A percentile compares a stretch with the other conserved stretches of the same genome.
Conservation (phyloP, 2,797 vertebrate genomes). For the Gobio occitaniae region DNA sequence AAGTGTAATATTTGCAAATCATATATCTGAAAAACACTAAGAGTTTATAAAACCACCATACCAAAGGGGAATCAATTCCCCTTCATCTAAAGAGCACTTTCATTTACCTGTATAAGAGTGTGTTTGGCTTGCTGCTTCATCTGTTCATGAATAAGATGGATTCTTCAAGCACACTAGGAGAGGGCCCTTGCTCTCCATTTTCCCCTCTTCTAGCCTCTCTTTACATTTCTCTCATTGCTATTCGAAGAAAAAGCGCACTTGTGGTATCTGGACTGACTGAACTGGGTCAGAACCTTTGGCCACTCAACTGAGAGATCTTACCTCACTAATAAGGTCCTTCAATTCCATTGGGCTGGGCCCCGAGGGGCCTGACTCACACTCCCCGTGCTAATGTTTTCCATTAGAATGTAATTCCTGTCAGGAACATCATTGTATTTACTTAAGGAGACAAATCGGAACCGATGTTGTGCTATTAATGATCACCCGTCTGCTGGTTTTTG, state of each 20-base stretch:
- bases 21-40: background rate
- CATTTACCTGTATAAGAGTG: slow-evolving; percentile 23
- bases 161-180: slow-evolving; percentile 3
- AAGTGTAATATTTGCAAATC: background rate
- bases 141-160: slow-evolving; percentile 10
- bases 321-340: slow-evolving; percentile 49
- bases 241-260: slow-evolving; percentile 6
- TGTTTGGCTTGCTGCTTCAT: slow-evolving; percentile 7
- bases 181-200: slow-evolving; percentile 7
- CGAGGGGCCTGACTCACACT: slow-evolving; percentile 21
- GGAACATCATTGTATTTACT: slow-evolving; percentile 47
- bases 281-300: slow-evolving; percentile 54
- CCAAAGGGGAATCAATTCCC: background rate
- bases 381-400: slow-evolving; percentile 38
- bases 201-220: slow-evolving; percentile 4
- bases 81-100: background rate
- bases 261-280: slow-evolving; percentile 54
- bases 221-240: slow-evolving; percentile 3
- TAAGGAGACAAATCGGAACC: slow-evolving; percentile 13
- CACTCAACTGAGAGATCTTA: slow-evolving; percentile 43
- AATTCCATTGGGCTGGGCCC: slow-evolving; percentile 34
- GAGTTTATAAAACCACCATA: background rate
- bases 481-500: slow-evolving; percentile 11
- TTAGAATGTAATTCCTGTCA: slow-evolving; percentile 49
- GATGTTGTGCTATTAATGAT: slow-evolving; percentile 41